Evolutionary conservation across 2,888 invertebrate species (phyloP), one percentile per base, ranked within the genome.

Genomic region (Lasioglossum marginatum): DNA sequence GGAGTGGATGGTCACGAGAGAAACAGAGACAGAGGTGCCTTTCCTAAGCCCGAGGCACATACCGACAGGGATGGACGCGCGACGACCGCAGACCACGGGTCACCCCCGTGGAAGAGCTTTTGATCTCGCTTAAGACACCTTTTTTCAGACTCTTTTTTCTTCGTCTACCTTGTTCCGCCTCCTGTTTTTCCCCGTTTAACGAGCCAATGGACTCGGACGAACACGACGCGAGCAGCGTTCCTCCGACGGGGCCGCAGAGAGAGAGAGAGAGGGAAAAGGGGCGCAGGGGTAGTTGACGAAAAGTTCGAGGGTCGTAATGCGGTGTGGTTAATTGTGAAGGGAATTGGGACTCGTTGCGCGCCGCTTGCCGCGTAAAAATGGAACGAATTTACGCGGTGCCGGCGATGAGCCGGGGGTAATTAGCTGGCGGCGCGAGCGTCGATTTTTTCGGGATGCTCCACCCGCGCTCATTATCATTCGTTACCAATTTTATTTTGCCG

Each of bases 51-150:
- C 73, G 70, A 77, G 82, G 80, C 83, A 72, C 74, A 79, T 72
- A 81, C 82, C 81, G 73, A 82, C 91, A 91, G 91, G 91, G 91
- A 82, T 91, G 91, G 90, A 91, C 87, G 86, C 82, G 88, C 81
- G 85, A 85, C 88, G 74, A 82, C 74, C 87, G 83, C 82, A 83
- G 83, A 89, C 89, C 88, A 89, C 84, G 86, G 83, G 82, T 91
- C 91, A 91, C 86, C 90, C 88, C 89, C 89, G 86, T 91, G 91
- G 91, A 91, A 91, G 91, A 89, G 91, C 91, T 90, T 91, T 91
- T 91, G 91, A 91, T 91, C 88, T 90, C 79, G 89, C 87, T 88
- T 91, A 90, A 91, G 91, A 91, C 91, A 88, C 88, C 88, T 90
- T 90, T 88, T 91, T 88, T 83, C 80, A 60, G 79, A 37, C 73